Conservation (phyloP, 2,113 vertebrate species). For the Takifugu bimaculatus region DNA sequence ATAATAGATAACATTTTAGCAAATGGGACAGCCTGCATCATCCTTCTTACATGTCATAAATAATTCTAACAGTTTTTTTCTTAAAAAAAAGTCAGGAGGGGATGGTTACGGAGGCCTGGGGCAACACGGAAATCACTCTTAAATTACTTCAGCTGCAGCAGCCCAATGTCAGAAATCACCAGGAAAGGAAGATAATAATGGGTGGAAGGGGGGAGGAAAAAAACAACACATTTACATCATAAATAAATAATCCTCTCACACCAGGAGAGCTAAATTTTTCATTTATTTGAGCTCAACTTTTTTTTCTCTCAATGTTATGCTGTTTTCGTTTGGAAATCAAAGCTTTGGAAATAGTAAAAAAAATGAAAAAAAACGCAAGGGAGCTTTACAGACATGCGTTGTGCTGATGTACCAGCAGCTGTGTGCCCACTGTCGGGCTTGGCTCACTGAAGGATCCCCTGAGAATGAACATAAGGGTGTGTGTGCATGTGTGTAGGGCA, state of each 20-base stretch:
- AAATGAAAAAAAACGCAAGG: conserved; percentile 31
- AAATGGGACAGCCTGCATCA: conserved; percentile 79
- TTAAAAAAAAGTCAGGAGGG: conserved; percentile 66
- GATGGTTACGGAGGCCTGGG: conserved; percentile 55
- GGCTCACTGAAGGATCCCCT: conserved; percentile 71
- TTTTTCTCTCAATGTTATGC: conserved; percentile 26
- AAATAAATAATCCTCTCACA: conserved; percentile 72
- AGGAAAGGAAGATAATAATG: conserved; percentile 62
- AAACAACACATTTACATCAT: conserved; percentile 51
- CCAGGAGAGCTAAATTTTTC: conserved; percentile 57
- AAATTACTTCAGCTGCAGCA: conserved; percentile 65
- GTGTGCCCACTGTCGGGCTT: conserved; percentile 59
- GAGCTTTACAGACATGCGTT: conserved; percentile 58
- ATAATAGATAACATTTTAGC: conserved; percentile 70
- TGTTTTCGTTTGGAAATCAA: conserved; percentile 39
- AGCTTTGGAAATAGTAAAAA: conserved; percentile 61
- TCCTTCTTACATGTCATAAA: conserved; percentile 77
- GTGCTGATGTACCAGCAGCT: conserved; percentile 70
- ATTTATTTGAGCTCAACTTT: conserved; percentile 41
- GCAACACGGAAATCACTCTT: conserved; percentile 54
- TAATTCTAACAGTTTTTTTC: conserved; percentile 72
- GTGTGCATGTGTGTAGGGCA: conserved; percentile 35
- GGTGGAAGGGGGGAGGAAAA: conserved; percentile 40
- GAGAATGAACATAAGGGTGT: conserved; percentile 68
- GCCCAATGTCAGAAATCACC: conserved; percentile 66